Percentiles rank a stretch among this genome's conserved stretches.
Conservation (phyloP, 2,797 vertebrate genomes). For the Cephalopachus bancanus region DNA sequence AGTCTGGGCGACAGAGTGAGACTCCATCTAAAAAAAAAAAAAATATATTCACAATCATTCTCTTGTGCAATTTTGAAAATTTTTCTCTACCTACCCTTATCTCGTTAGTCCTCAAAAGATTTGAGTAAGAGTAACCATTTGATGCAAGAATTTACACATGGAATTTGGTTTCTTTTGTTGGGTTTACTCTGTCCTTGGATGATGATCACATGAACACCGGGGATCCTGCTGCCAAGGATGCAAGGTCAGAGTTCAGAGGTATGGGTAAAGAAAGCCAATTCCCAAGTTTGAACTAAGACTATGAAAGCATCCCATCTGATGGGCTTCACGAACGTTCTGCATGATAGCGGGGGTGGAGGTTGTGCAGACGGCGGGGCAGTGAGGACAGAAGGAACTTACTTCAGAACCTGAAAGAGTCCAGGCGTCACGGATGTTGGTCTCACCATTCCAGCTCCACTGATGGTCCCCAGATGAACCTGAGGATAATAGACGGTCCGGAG, state of each 20-base stretch:
- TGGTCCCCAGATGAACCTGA: conserved; percentile 96
- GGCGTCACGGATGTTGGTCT: conserved; percentile 94
- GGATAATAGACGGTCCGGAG: conserved; percentile 93
- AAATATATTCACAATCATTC: neutral
- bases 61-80: neutral
- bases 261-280: neutral
- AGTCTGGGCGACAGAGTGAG: no score
- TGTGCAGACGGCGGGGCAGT: accelerated
- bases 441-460: conserved; percentile 95
- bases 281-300: neutral
- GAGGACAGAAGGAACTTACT: conserved; percentile 89
- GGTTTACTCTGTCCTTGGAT: neutral
- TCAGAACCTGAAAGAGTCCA: conserved; percentile 94
- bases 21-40: no score
- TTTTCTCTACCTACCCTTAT: neutral
- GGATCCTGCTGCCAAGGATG: neutral
- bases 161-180: neutral
- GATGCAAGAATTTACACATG: neutral
- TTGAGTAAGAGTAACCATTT: neutral
- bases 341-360: neutral
- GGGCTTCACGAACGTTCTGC: neutral
- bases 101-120: neutral
- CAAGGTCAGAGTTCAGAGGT: conserved; percentile 11
- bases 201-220: neutral
- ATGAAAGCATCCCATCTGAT: neutral